phyloP scores from a whole-genome alignment of 2,113 vertebrate genomes.

The Morone saxatilis region DNA sequence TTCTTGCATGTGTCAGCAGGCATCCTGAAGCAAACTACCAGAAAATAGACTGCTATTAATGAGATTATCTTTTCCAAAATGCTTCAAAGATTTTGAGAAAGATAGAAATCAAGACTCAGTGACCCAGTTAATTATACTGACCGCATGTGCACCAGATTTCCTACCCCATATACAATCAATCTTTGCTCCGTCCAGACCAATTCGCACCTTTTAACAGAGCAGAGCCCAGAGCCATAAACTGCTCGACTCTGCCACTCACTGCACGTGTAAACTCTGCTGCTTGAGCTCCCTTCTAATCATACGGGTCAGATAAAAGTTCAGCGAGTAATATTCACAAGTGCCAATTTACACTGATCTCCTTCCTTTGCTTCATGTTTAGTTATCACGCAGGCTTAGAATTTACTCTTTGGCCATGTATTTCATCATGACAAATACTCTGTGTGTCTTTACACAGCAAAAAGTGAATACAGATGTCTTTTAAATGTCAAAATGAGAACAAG shows the following conservation, averaged over 20 bases:
- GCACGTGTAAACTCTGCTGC: slow-evolving; percentile 48
- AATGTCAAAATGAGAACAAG: slow-evolving; percentile 49
- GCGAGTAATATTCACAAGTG: slow-evolving; percentile 55
- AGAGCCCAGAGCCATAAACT: slow-evolving; percentile 53
- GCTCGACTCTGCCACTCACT: slow-evolving; percentile 24
- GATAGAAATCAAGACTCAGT: slow-evolving; percentile 58
- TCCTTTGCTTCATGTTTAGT: slow-evolving; percentile 60
- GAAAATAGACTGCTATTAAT: slow-evolving; percentile 51
- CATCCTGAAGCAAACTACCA: slow-evolving; percentile 1
- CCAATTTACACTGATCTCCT: slow-evolving; percentile 57
- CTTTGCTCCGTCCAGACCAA: slow-evolving; percentile 58
- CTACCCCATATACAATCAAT: slow-evolving; percentile 54
- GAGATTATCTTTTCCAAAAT: slow-evolving; percentile 45
- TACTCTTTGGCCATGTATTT: slow-evolving; percentile 33
- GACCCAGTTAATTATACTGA: slow-evolving; percentile 55
- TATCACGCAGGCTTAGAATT: slow-evolving; percentile 42
- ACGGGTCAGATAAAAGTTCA: slow-evolving; percentile 66
- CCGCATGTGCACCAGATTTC: slow-evolving; percentile 42
- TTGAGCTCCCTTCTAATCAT: slow-evolving; percentile 69
- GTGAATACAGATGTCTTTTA: slow-evolving; percentile 65
- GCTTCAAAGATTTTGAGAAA: slow-evolving; percentile 46
- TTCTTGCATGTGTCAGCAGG: slow-evolving; percentile 16
- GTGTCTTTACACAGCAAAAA: slow-evolving; percentile 43
- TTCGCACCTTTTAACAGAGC: slow-evolving; percentile 67
- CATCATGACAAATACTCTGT: slow-evolving; percentile 48